Evolutionary conservation across 2,797 vertebrate genomes (phyloP), one percentile per base, ranked within the genome.

Genomic region (Astyanax mexicanus): DNA sequence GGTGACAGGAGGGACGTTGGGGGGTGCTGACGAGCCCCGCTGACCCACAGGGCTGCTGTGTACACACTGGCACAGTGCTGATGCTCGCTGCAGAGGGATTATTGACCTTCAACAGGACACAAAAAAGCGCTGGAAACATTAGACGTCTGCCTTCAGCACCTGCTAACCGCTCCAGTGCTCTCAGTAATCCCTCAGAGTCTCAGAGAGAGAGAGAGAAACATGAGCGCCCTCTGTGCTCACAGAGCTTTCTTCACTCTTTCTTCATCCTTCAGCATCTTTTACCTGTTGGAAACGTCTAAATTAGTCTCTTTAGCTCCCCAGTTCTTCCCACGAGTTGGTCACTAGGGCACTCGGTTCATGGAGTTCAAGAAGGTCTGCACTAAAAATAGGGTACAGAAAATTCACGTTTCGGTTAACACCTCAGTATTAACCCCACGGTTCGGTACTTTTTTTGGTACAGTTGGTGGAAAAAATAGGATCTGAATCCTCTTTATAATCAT

Each of bases 101-200:
- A 3, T 27, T 69, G 45, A 75, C 72, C 60, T 64, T 45, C 69
- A 69, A 51, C 40, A 23, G 40, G 27, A 2, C 57, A 64, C 68
- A 44, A 29, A 35, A n/a, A 60, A 49, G 54, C 54, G 4, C 37
- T 37, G 66, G 37, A 65, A 69, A 75, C 61, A 44, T 69, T 27
- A 72, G 54, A 67, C 86, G 80, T 82, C 87, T 86, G 87, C 88
- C 86, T 87, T 87, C 89, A 83, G n/a, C 80, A 84, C 84, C 85
- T 86, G 85, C 84, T 74, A 23, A 54, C 66, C 0, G 37, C 8
- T 69, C 57, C 10, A 37, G 68, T 6, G 11, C 25, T 17, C 49
- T 17, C 15, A 29, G 17, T 32, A 58, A 51, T 67, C 52, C 21
- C 6, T 1, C 4, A 1, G 35, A 38, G 58, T 27, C 27, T 29